phyloP scores from a whole-genome alignment of 2,797 vertebrate genomes.

The Enteromius fasciolatus region DNA sequence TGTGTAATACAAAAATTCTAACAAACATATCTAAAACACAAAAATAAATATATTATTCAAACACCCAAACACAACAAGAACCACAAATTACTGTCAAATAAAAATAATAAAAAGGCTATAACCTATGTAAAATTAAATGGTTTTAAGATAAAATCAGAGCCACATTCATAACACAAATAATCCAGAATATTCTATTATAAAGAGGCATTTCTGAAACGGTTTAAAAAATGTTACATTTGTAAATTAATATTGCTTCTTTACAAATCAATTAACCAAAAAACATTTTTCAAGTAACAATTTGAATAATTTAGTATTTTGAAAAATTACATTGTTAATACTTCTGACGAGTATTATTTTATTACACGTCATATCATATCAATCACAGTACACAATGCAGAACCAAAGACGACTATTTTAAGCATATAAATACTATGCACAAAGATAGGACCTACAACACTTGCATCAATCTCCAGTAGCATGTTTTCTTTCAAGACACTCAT shows the following conservation, averaged over 20 bases:
- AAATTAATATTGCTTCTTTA: not conserved
- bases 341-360: not conserved
- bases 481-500: constrained; percentile 23
- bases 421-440: not conserved
- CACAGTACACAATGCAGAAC: not conserved
- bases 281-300: not conserved
- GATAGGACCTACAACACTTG: not conserved
- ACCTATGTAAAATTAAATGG: not conserved
- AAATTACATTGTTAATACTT: not conserved
- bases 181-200: not conserved
- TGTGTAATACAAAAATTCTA: not conserved
- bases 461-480: not conserved
- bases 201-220: not conserved
- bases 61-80: not conserved
- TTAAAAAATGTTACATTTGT: not conserved
- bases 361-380: not conserved
- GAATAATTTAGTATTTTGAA: not conserved
- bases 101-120: not conserved
- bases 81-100: not conserved
- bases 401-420: not conserved
- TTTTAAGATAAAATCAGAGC: not conserved
- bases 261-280: not conserved
- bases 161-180: not conserved
- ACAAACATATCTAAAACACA: not conserved
- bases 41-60: not conserved